Conservation (phyloP, 2,113 vertebrate species). For the Galemys pyrenaicus region DNA sequence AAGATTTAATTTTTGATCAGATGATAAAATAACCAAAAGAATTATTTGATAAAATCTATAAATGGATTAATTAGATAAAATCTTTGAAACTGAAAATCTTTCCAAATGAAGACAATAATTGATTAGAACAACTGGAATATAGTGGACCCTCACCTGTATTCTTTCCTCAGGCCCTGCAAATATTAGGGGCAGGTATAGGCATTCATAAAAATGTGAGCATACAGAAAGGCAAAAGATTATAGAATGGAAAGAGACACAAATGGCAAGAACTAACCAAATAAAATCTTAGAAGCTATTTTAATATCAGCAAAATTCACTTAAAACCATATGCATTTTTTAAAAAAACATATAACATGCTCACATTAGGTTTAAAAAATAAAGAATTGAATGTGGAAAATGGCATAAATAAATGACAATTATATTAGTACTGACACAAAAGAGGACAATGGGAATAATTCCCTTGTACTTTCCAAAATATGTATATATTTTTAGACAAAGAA, state of each 20-base stretch:
- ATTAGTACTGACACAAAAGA: background rate
- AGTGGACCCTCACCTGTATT: background rate
- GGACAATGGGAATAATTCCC: background rate
- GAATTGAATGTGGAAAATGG: background rate
- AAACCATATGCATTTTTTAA: background rate
- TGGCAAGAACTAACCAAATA: background rate
- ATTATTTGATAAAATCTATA: conserved; percentile 5
- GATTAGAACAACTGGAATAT: background rate
- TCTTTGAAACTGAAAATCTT: background rate
- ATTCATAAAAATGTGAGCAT: background rate
- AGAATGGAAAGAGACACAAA: background rate
- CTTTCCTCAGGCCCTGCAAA: background rate
- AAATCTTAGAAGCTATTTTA: background rate
- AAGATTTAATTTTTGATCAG: background rate
- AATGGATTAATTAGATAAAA: conserved; percentile 8
- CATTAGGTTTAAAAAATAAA: background rate
- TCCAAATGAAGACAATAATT: background rate
- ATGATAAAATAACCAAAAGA: background rate
- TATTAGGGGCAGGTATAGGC: background rate
- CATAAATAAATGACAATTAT: conserved; percentile 38
- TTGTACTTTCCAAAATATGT: background rate
- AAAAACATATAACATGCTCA: background rate
- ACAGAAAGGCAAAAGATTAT: background rate
- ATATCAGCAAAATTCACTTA: background rate
- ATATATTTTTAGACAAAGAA: background rate